phyloP scores from a whole-genome alignment of 53 echinoderm and acorn worm species.

The Luidia sarsii region DNA sequence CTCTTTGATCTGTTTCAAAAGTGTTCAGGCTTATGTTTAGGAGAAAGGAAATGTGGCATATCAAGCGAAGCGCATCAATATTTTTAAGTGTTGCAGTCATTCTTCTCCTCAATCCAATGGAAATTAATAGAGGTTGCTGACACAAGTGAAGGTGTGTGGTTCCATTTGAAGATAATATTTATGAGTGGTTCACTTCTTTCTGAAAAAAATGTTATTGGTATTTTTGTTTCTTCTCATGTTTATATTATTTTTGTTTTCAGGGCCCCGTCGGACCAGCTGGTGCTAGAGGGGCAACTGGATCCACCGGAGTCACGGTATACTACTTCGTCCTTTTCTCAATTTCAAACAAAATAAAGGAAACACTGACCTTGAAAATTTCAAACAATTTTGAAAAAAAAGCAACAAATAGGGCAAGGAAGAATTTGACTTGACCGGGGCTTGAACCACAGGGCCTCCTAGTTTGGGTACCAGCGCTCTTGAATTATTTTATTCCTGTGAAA shows the following conservation, averaged over 20 bases:
- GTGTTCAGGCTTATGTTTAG: too few species aligned
- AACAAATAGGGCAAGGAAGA: not conserved
- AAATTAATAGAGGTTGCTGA: not conserved
- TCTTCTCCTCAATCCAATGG: not conserved
- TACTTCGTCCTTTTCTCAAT: not conserved
- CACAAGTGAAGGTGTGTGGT: not conserved
- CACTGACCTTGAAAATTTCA: not conserved
- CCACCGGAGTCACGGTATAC: constrained; percentile 16
- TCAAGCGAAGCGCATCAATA: too few species aligned
- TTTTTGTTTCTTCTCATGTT: not conserved
- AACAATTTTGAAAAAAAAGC: not conserved
- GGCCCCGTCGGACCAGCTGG: constrained; percentile 70
- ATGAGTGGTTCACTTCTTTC: not conserved
- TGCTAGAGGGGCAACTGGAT: constrained; percentile 49
- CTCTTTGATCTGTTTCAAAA: too few species aligned
- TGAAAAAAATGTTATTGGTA: not conserved
- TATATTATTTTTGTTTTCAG: constrained; percentile 31
- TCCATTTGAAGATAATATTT: not conserved
- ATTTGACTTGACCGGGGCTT: not conserved
- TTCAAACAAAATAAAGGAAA: not conserved
- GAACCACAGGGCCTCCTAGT: too few species aligned
- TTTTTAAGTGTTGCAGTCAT: not conserved
- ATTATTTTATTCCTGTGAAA: not conserved
- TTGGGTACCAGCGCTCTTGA: not conserved
- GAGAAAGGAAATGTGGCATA: too few species aligned